Evolutionary conservation across 2,113 vertebrate genomes (phyloP), one percentile per base, ranked within the genome.

Genomic region (Corynorhinus townsendii): DNA sequence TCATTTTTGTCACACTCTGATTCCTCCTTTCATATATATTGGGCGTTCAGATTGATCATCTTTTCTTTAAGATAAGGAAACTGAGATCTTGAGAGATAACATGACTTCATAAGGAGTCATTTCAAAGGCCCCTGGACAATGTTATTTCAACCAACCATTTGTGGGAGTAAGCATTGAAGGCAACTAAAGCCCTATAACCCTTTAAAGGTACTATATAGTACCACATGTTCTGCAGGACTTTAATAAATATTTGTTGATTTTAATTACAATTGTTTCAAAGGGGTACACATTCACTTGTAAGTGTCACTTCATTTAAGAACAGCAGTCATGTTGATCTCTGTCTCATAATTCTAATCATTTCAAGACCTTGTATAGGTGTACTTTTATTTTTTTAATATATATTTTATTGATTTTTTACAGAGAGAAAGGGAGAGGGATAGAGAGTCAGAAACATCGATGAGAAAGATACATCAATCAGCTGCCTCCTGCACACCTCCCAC

Each of bases 231-330:
- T 76, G 7, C 83, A 35, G 49, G 4, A 52, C 8, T 2, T 93
- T 7, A 59, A 24, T 56, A 86, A 95, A 85, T 95, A 89, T 83
- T 95, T 96, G 5, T 15, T 91, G 24, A 75, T 76, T 92, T 91
- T 87, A 93, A 84, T 62, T 54, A 33, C 4, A 40, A 43, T 49
- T 59, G 49, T 91, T 26, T 81, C 19, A 6, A 66, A 77, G 5
- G 1, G 8, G 9, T 35, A 35, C 15, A 62, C 14, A 68, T 33
- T 90, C 6, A 20, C 77, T 93, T 82, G 28, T 72, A 43, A 71
- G 11, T 59, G 30, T 69, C 35, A 90, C 2, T 94, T 90, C 35
- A 66, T 33, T 71, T 76, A 81, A 85, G 4, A 89, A 77, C 8
- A 62, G 20, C 19, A 69, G 81, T 85, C 17, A 22, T 71, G 14